These are phyloP conservation scores for Rhadina sibilatrix DNA, from an alignment of 2,113 vertebrate genomes.

Conservation along the genomic window DNA sequence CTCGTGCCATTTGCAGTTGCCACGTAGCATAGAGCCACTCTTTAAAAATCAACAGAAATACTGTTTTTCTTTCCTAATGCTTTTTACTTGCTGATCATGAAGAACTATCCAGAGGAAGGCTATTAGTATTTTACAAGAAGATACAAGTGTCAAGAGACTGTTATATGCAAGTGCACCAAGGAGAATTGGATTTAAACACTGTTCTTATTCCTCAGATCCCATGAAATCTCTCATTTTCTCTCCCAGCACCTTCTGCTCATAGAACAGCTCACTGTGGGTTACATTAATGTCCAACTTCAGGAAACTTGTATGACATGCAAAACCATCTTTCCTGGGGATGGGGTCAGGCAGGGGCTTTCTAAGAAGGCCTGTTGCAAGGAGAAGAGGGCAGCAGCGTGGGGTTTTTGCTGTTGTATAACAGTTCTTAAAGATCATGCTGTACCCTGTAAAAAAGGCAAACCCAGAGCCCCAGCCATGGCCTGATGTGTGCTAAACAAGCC, in stretches of 20 bases:
- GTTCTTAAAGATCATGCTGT: not conserved
- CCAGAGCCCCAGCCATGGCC: not conserved
- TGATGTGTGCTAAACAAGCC: not conserved
- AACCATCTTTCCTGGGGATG: not conserved
- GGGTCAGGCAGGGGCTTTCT: not conserved
- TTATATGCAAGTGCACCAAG: not conserved
- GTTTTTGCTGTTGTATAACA: not conserved
- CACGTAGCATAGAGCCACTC: not conserved
- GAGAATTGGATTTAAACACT: not conserved
- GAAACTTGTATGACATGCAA: not conserved
- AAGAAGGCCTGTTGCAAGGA: not conserved
- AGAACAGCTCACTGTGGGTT: not conserved
- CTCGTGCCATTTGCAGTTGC: constrained; percentile 21
- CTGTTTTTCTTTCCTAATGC: not conserved
- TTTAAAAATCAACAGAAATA: not conserved
- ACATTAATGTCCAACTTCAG: accelerated
- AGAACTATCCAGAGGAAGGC: not conserved
- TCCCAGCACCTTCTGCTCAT: not conserved
- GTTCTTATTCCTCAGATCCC: not conserved
- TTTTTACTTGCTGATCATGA: not conserved
- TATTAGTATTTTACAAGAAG: constrained; percentile 34
- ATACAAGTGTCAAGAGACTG: not conserved
- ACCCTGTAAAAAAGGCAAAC: not conserved
- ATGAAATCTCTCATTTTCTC: not conserved
- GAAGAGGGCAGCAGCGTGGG: not conserved